phyloP scores from a whole-genome alignment of 2,113 vertebrate species.

The Leucopsar rothschildi region DNA sequence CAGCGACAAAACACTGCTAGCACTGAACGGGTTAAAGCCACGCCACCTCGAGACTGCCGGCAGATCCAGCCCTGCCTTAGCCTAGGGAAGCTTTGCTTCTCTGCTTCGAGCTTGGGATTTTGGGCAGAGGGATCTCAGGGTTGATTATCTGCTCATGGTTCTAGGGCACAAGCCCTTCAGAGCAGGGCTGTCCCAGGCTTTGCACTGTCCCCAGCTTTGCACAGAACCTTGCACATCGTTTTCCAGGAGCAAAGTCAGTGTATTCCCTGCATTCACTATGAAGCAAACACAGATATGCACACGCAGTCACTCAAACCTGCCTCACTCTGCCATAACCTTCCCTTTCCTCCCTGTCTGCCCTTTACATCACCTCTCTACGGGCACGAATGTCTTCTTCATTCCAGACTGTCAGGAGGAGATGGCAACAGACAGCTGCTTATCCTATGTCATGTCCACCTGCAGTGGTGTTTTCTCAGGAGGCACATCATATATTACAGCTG shows the following conservation, averaged over 20 bases:
- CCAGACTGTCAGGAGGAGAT: background rate
- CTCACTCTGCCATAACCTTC: background rate
- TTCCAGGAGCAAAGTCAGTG: background rate
- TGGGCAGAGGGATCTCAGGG: background rate
- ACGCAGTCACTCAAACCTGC: background rate
- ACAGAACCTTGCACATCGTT: background rate
- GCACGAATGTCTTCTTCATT: background rate
- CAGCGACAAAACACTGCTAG: background rate
- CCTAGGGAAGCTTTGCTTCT: background rate
- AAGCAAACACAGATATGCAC: background rate
- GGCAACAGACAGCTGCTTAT: background rate
- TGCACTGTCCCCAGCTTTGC: background rate
- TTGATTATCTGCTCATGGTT: rapidly evolving
- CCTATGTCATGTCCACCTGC: background rate
- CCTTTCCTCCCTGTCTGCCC: background rate
- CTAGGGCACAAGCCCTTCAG: background rate
- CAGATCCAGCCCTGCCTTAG: background rate
- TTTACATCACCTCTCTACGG: background rate
- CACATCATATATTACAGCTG: background rate
- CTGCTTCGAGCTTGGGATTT: background rate
- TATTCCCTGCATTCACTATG: background rate
- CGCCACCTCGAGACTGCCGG: rapidly evolving
- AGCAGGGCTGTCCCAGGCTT: background rate
- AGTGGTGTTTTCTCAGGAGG: background rate
- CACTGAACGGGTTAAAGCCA: background rate